Evolutionary conservation across 1,140 invertebrate species (phyloP).

Genomic region (Bemisia tabaci): DNA sequence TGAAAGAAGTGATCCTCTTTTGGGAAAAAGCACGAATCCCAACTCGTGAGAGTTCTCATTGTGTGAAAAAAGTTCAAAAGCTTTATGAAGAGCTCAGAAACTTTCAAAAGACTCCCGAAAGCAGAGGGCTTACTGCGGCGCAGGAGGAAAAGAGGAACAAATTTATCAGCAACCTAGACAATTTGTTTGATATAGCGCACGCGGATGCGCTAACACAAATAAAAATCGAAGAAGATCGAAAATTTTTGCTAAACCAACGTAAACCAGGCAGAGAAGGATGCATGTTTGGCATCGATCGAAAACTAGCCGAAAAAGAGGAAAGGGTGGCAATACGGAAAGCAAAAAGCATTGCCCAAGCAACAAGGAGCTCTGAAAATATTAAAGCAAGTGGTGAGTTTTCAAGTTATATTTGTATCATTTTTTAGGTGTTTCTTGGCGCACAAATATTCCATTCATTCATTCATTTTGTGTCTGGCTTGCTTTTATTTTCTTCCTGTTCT

Average conservation of each 20-base stretch:
- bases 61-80: background rate
- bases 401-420: too few species aligned
- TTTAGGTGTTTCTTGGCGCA: too few species aligned
- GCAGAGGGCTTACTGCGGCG: too few species aligned
- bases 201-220: slow-evolving; percentile 18
- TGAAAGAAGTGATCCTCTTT: background rate
- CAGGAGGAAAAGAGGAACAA: slow-evolving; percentile 12
- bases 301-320: slow-evolving; percentile 6
- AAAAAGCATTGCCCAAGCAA: too few species aligned
- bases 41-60: background rate
- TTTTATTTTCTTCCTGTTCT: too few species aligned
- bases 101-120: too few species aligned
- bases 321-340: too few species aligned
- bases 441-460: too few species aligned
- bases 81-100: slow-evolving; percentile 2
- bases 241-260: slow-evolving; percentile 15
- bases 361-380: too few species aligned
- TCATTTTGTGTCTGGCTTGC: too few species aligned
- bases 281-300: slow-evolving; percentile 8
- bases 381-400: too few species aligned
- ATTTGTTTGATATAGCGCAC: slow-evolving; percentile 24
- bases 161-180: slow-evolving; percentile 17
- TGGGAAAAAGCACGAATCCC: slow-evolving; percentile 1
- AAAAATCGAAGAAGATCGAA: slow-evolving; percentile 15
- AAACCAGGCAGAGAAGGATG: slow-evolving; percentile 10